phyloP scores from a whole-genome alignment of 2,797 vertebrate genomes.

The Cossypha niveicapilla region DNA sequence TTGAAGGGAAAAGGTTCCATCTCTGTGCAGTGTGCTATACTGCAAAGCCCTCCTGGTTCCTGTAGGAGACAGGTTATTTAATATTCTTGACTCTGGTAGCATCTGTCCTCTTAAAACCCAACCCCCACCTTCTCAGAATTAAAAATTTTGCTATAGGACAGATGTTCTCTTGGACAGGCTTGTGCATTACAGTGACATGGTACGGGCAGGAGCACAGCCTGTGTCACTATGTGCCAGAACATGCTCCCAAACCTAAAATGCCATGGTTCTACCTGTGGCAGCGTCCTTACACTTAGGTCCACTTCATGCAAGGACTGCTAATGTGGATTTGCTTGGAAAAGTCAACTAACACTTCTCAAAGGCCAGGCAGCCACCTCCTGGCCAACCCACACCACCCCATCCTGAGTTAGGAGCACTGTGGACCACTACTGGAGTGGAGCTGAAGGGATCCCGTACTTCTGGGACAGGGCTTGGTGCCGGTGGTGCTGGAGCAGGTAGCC shows the following conservation, averaged over 20 bases:
- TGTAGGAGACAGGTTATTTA: not conserved
- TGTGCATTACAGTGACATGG: not conserved
- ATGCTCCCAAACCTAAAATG: not conserved
- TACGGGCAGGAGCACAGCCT: not conserved
- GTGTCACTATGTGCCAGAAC: fast-evolving
- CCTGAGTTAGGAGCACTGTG: fast-evolving
- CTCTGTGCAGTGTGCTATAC: not conserved
- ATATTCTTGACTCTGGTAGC: not conserved
- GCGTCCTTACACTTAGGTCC: not conserved
- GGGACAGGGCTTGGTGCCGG: not conserved
- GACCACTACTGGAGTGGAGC: not conserved
- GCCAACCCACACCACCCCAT: not conserved
- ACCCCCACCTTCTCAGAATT: not conserved
- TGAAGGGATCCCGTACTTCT: fast-evolving
- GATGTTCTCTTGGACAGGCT: not conserved
- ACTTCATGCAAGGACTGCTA: not conserved
- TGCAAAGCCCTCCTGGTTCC: not conserved
- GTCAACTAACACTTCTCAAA: not conserved
- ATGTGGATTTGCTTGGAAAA: not conserved
- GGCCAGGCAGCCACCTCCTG: not conserved
- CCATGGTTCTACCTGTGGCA: not conserved
- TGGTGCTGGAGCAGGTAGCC: fast-evolving
- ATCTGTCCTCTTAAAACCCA: not conserved
- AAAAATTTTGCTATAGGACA: not conserved
- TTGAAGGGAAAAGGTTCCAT: not conserved